Evolutionary conservation across 2,888 invertebrate genomes (phyloP), one percentile per base, ranked within the genome.

Genomic region (Charanyca ferruginea): DNA sequence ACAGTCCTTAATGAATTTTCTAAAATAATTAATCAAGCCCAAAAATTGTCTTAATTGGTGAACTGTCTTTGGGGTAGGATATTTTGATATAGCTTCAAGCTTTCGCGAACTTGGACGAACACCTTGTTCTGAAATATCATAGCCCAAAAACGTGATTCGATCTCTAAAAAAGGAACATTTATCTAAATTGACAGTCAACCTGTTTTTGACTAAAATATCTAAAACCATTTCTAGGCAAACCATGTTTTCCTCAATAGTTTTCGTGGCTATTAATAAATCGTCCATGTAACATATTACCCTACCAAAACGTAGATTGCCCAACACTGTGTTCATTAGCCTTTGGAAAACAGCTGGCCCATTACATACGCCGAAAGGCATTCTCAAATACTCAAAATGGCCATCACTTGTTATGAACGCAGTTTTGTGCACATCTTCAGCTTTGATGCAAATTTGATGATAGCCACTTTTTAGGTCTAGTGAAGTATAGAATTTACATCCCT

Each of bases 261-360:
- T 45, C 1, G 52, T 58, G 1, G 47, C 45, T 3, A 65, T 52
- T 0, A 65, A 7, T 0, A 47, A n/a, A n/a, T 65, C 51, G 2
- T 65, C 65, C 58, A 65, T 58, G 44, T 58, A 65, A 51, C 18
- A n/a, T n/a, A n/a, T n/a, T n/a, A n/a, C n/a, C n/a, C n/a, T n/a
- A n/a, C n/a, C n/a, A n/a, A n/a, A n/a, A n/a, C n/a, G n/a, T n/a
- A n/a, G n/a, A n/a, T n/a, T n/a, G n/a, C n/a, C n/a, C n/a, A n/a
- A n/a, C n/a, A 64, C 64, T 6, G 32, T 57, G 18, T 64, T 58
- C 57, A 64, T 64, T 25, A 52, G 16, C 20, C 52, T 57, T 51
- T 65, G 64, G 9, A 58, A 65, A 3, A 58, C 57, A 0, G 58
- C 32, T n/a, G 58, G 58, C 11, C 25, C 58, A 20, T 58, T 65